Evolutionary conservation across 1,140 invertebrate species (phyloP), one percentile per base, ranked within the genome.

Genomic region (Zophobas morio): DNA sequence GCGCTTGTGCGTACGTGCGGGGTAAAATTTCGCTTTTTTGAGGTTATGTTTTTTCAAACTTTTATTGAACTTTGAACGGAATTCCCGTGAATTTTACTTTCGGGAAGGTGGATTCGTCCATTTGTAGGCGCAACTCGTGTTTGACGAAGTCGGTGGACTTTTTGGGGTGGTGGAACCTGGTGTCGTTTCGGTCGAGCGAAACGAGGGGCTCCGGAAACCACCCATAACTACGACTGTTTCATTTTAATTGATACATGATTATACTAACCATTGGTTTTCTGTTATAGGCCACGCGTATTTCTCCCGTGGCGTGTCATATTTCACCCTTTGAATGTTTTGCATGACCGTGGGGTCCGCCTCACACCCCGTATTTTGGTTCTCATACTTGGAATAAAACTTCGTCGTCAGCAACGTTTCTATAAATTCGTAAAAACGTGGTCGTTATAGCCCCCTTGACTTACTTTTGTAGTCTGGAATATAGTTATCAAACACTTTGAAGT

Each of bases 311-410:
- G 36, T 47, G 40, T 76, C 77, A 57, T 82, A 81, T 70, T 81
- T 81, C 6, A 76, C 75, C 37, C 42, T 70, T 35, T 75, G 79
- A 6, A 84, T 79, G 46, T 82, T 77, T 34, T 76, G 46, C 20
- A 83, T 77, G 8, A 82, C 70, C 0, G 72, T 71, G 5, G 76
- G 74, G 70, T 81, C 70, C 42, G 77, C 78, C 39, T 20, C 20
- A 20, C 20, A 79, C 72, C 3, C 57, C 75, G 20, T 72, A 33
- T 70, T 78, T 74, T 32, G 74, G 66, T 0, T 57, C 56, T 84
- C 83, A 80, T 83, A 82, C 75, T 82, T 82, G 33, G 81, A 82
- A 70, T 84, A 84, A 75, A 84, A 84, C 66, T 84, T 84, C 8
- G 77, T 71, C 1, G 83, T 81, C 32, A 82, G 70, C 6, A 74